phyloP scores from a whole-genome alignment of 2,113 vertebrate genomes.

The Petrocephalus microphthalmus region DNA sequence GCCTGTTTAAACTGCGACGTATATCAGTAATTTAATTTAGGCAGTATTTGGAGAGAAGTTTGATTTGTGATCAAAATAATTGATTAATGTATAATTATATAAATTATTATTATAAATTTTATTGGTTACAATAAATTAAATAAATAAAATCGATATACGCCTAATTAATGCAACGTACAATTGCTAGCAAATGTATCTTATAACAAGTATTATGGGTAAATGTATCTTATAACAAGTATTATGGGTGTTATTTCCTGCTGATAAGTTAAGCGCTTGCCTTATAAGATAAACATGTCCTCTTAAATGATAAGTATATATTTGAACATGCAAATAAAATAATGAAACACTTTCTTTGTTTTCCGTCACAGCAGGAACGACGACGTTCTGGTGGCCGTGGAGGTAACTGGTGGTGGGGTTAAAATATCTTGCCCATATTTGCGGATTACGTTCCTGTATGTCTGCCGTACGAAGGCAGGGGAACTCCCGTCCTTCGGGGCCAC shows the following conservation, averaged over 20 bases:
- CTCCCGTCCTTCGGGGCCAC: neutral
- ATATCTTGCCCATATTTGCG: neutral
- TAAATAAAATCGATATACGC: neutral
- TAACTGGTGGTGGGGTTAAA: neutral
- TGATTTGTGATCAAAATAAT: neutral
- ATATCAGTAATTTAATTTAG: neutral
- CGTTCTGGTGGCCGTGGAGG: neutral
- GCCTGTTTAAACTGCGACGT: neutral
- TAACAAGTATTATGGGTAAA: neutral
- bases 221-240: neutral
- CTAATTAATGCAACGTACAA: neutral
- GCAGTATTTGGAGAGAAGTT: neutral
- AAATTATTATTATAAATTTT: neutral
- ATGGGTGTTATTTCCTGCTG: neutral
- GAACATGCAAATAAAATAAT: neutral
- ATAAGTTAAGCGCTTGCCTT: neutral
- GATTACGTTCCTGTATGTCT: neutral
- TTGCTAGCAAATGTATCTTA: neutral
- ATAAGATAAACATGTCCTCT: neutral
- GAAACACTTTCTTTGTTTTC: neutral
- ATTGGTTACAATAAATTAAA: neutral
- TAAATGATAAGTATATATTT: neutral
- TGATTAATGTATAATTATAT: neutral
- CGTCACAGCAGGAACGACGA: neutral
- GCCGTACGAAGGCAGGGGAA: neutral